Evolutionary conservation across 2,797 vertebrate genomes (phyloP).

Genomic region (Lycodopsis pacificus): DNA sequence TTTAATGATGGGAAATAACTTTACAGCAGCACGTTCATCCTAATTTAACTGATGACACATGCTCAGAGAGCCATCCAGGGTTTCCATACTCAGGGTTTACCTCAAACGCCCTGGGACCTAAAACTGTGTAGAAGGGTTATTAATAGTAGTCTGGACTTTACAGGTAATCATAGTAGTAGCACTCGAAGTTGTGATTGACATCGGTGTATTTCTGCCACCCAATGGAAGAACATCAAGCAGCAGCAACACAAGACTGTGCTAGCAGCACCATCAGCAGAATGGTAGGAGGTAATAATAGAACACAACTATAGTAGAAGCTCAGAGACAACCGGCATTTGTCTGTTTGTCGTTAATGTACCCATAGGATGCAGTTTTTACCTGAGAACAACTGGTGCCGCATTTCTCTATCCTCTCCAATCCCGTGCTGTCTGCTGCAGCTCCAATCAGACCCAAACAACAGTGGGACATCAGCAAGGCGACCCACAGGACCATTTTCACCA

Average conservation of each 20-base stretch:
- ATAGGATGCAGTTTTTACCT: constrained; percentile 72
- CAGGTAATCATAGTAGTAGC: background rate
- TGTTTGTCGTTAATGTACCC: background rate
- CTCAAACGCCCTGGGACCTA: background rate
- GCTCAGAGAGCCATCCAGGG: background rate
- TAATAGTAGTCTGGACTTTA: background rate
- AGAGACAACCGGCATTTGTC: background rate
- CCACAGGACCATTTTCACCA: constrained; percentile 63
- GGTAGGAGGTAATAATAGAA: background rate
- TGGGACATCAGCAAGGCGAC: constrained; percentile 53
- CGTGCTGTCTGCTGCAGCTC: constrained; percentile 52
- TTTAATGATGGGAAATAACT: background rate
- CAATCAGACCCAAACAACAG: constrained; percentile 46
- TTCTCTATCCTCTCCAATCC: constrained; percentile 68
- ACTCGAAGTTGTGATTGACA: background rate
- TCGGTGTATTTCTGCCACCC: background rate
- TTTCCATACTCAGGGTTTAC: background rate
- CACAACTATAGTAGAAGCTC: background rate
- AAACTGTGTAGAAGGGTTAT: background rate
- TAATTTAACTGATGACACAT: background rate
- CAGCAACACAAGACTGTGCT: background rate
- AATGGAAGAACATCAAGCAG: background rate
- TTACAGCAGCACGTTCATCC: background rate
- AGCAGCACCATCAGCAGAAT: background rate
- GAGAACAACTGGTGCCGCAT: constrained; percentile 73